phyloP scores from a whole-genome alignment of 2,113 vertebrate genomes.

The Coptodon rendalli region DNA sequence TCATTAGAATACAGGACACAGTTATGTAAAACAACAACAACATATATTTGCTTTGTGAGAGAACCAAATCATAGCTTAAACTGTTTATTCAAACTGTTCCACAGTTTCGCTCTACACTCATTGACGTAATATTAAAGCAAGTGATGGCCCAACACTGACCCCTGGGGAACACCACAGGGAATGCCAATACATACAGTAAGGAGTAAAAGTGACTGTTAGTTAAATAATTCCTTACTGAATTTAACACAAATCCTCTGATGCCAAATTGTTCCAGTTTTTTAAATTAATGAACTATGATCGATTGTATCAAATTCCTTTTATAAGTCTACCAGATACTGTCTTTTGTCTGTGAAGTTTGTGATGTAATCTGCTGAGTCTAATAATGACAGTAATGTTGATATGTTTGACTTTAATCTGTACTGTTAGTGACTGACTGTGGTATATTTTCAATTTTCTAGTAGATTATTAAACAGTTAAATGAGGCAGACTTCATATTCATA shows the following conservation, averaged over 20 bases:
- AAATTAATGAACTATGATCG: not conserved
- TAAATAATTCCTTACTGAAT: not conserved
- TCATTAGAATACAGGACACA: not conserved
- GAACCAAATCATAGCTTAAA: not conserved
- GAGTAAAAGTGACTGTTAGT: not conserved
- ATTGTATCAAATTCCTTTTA: not conserved
- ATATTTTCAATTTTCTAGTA: not conserved
- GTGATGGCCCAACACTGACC: not conserved
- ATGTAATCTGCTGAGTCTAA: rapidly evolving
- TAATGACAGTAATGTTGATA: not conserved
- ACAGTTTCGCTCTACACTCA: not conserved
- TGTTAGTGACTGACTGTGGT: not conserved
- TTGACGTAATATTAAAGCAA: not conserved
- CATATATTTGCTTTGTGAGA: not conserved
- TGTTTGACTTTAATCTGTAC: not conserved
- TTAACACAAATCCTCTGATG: not conserved
- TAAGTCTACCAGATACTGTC: not conserved
- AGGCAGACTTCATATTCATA: not conserved
- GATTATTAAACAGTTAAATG: not conserved
- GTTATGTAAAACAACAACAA: not conserved
- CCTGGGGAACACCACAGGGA: not conserved
- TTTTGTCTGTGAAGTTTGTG: not conserved
- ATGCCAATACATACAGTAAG: not conserved
- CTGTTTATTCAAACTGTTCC: not conserved
- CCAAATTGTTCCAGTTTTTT: not conserved